A percentile compares a stretch with the other conserved stretches of the same genome.
These are phyloP conservation scores for Megamerina dolium DNA, from an alignment of 2,888 invertebrate genomes.

Conservation along the genomic window DNA sequence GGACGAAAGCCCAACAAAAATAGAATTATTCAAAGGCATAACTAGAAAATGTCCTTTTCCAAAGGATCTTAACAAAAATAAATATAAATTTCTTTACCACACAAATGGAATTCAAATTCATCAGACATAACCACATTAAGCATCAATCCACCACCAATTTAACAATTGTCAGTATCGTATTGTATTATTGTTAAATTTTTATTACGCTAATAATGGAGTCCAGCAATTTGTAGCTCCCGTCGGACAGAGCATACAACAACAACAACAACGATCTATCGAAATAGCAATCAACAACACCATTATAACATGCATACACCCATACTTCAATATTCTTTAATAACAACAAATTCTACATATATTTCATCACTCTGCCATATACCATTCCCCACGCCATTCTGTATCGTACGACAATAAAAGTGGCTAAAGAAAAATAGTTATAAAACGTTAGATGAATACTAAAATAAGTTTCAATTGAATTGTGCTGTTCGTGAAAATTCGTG, in stretches of 20 bases:
- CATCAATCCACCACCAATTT: conserved; percentile 3
- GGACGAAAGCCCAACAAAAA: not conserved
- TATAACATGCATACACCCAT: too few relatives aligned
- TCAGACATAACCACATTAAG: conserved; percentile 5
- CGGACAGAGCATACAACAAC: conserved; percentile 1
- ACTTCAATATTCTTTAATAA: too few relatives aligned
- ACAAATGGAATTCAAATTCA: conserved; percentile 15
- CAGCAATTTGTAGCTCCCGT: not conserved
- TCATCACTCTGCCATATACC: too few relatives aligned
- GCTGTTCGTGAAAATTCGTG: not conserved
- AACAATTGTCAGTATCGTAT: conserved; percentile 10
- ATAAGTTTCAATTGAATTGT: conserved; percentile 36
- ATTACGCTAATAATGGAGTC: conserved; percentile 10
- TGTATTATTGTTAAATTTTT: conserved; percentile 1
- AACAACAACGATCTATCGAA: too few relatives aligned
- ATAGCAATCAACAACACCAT: too few relatives aligned
- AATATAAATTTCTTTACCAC: too few relatives aligned
- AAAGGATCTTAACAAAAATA: too few relatives aligned
- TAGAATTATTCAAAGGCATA: too few relatives aligned
- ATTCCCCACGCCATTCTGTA: not conserved
- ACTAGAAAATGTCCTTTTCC: too few relatives aligned
- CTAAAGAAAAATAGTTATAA: conserved; percentile 41
- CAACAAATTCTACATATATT: too few relatives aligned
- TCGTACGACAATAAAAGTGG: not conserved
- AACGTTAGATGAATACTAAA: conserved; percentile 42